Evolutionary conservation across 1,140 invertebrate species (phyloP).

Genomic region (Araneus ventricosus): DNA sequence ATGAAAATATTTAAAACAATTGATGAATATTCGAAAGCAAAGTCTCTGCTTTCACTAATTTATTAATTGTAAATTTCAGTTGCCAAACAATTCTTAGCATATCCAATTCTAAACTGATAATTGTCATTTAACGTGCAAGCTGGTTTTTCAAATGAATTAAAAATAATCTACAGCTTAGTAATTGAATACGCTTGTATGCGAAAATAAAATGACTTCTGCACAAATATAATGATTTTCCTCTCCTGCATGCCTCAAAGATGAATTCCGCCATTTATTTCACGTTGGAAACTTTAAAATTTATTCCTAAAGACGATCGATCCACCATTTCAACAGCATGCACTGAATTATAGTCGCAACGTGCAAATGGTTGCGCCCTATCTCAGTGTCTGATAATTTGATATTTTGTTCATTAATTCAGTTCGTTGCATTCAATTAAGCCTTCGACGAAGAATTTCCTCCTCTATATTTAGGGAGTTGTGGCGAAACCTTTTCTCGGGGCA

Average conservation of each 20-base stretch:
- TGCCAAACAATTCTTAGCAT: no score
- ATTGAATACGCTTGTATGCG: not conserved
- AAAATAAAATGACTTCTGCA: not conserved
- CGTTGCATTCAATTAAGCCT: conserved; percentile 69
- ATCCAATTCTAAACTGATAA: no score
- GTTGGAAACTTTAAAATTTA: conserved; percentile 60
- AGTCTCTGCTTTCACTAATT: no score
- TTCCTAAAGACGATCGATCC: conserved; percentile 45
- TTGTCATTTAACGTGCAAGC: no score
- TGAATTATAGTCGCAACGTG: conserved; percentile 48
- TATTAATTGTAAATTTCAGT: no score
- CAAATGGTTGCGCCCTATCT: conserved; percentile 41
- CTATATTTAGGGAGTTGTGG: conserved; percentile 35
- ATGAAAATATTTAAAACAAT: no score
- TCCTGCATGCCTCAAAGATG: not conserved
- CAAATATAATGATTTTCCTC: not conserved
- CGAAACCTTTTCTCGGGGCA: conserved; percentile 14
- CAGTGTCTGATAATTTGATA: conserved; percentile 62
- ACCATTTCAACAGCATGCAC: conserved; percentile 39
- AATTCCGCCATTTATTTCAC: not conserved
- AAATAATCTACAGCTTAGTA: not conserved
- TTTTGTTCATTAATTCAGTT: conserved; percentile 71
- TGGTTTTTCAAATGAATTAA: not conserved
- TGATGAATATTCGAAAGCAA: no score
- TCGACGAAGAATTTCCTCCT: conserved; percentile 41